Conservation (phyloP, 2,888 invertebrate genomes). For the Tachina grossa region DNA sequence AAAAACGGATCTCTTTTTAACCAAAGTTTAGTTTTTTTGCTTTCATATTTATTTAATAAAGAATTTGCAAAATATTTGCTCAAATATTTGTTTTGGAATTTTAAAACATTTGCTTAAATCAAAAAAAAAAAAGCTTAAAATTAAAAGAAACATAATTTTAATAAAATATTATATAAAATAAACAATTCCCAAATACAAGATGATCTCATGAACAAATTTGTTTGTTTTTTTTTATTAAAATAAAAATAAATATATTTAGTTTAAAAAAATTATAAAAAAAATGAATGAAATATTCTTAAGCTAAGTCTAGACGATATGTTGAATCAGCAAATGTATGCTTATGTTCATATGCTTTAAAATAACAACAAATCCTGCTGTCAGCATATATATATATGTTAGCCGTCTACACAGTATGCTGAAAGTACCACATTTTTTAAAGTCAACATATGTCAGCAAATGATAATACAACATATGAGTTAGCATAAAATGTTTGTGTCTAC, state of each 20-base stretch:
- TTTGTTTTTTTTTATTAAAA: slow-evolving; percentile 57
- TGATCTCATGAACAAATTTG: slow-evolving; percentile 80
- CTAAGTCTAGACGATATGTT: no score
- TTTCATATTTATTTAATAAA: slow-evolving; percentile 41
- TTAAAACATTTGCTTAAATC: slow-evolving; percentile 44
- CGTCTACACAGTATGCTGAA: no score
- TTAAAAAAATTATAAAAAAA: slow-evolving; percentile 54
- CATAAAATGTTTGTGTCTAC: no score
- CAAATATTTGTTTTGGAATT: slow-evolving; percentile 28
- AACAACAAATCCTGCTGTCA: no score
- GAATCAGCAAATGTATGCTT: no score
- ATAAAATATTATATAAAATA: slow-evolving; percentile 73
- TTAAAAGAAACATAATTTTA: slow-evolving; percentile 63
- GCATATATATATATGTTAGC: no score
- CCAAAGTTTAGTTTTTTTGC: slow-evolving; percentile 70
- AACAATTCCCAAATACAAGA: slow-evolving; percentile 83
- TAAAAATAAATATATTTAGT: slow-evolving; percentile 59
- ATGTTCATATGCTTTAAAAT: no score
- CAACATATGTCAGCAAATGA: no score
- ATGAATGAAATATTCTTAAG: slow-evolving; percentile 56
- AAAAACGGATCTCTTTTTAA: slow-evolving; percentile 65
- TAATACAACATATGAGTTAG: no score
- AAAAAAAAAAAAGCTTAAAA: slow-evolving; percentile 41
- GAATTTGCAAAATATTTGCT: slow-evolving; percentile 41
- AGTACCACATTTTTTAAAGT: no score